These are phyloP conservation scores for Pycnomerus fuliginosus DNA, from an alignment of 2,888 invertebrate genomes.

Conservation along the genomic window DNA sequence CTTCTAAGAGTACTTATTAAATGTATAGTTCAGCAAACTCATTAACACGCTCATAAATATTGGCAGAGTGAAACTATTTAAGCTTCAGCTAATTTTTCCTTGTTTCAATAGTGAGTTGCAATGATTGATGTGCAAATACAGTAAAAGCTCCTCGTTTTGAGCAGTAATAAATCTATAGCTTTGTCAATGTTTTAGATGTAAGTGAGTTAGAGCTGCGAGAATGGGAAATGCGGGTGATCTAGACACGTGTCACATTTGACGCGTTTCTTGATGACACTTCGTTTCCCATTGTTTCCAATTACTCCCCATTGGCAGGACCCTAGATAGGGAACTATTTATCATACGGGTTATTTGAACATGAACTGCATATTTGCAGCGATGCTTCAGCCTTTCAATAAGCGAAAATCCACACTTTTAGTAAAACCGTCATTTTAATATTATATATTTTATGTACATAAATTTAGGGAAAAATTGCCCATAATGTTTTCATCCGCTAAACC, in stretches of 20 bases:
- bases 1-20: too few species aligned
- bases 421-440: slow-evolving; percentile 13
- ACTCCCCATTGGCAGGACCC: slow-evolving; percentile 18
- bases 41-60: slow-evolving; percentile 12
- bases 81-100: slow-evolving; percentile 9
- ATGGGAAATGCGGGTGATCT: slow-evolving; percentile 23
- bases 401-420: slow-evolving; percentile 13
- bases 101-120: slow-evolving; percentile 8
- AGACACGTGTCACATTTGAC: slow-evolving; percentile 27
- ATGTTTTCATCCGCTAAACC: slow-evolving; percentile 11
- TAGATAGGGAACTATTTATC: slow-evolving; percentile 16
- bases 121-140: slow-evolving; percentile 10
- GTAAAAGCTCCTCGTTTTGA: slow-evolving; percentile 10
- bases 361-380: slow-evolving; percentile 18
- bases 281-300: slow-evolving; percentile 25
- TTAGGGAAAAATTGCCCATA: slow-evolving; percentile 12
- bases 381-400: slow-evolving; percentile 12
- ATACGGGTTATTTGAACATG: slow-evolving; percentile 16
- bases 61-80: slow-evolving; percentile 6
- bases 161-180: slow-evolving; percentile 19
- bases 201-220: slow-evolving; percentile 20
- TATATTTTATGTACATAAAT: slow-evolving; percentile 18
- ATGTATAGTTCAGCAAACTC: too few species aligned
- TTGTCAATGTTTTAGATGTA: slow-evolving; percentile 23
- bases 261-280: slow-evolving; percentile 25